Conservation (phyloP, 2,113 vertebrate species). For the Poecilia latipinna region DNA sequence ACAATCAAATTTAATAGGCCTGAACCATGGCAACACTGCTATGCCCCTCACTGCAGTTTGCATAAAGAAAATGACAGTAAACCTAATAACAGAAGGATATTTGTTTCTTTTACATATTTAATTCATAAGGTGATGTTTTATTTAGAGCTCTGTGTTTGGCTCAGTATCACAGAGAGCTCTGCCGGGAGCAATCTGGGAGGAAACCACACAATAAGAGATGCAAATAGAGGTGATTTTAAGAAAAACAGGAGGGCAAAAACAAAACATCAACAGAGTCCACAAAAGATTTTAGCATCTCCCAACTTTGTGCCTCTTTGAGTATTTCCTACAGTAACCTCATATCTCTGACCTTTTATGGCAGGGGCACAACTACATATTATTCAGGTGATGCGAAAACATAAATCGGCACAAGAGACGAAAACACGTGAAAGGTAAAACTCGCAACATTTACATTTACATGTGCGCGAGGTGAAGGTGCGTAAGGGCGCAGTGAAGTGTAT, state of each 20-base stretch:
- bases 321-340: background rate
- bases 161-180: slow-evolving; percentile 5
- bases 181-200: background rate
- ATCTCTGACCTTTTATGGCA: background rate
- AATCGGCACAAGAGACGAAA: no score
- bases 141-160: slow-evolving; percentile 31
- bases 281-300: background rate
- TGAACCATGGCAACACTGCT: slow-evolving; percentile 24
- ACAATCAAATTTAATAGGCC: slow-evolving; percentile 59
- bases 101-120: slow-evolving; percentile 54
- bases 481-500: no score
- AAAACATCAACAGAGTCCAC: background rate
- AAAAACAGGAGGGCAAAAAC: background rate
- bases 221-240: slow-evolving; percentile 2
- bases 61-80: slow-evolving; percentile 42
- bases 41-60: slow-evolving; percentile 41
- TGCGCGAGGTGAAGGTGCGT: no score
- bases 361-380: no score
- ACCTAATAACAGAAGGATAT: slow-evolving; percentile 41
- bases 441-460: no score
- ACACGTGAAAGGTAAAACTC: no score
- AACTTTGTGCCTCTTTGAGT: background rate
- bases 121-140: slow-evolving; percentile 49
- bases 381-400: no score
- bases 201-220: background rate